Conservation (phyloP, 35 echinoderm and acorn worm species). For the Ptychodera flava region DNA sequence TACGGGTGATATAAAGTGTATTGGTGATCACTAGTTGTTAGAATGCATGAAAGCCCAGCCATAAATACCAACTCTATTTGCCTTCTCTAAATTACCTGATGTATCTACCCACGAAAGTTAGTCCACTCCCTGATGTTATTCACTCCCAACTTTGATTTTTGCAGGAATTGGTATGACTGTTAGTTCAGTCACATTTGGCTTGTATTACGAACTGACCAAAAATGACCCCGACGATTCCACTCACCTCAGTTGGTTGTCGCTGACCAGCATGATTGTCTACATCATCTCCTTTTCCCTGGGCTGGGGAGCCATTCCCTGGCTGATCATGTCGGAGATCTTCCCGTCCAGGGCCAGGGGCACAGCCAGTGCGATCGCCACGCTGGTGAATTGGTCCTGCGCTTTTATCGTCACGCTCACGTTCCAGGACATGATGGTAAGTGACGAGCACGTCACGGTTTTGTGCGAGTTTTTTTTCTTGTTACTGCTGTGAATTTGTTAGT, state of each 20-base stretch:
- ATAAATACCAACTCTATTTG: too few relatives aligned
- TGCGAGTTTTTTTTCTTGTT: too few relatives aligned
- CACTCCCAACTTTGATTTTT: too few relatives aligned
- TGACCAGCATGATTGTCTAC: constrained; percentile 81
- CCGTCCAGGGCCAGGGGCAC: constrained; percentile 71
- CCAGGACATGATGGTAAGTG: constrained; percentile 51
- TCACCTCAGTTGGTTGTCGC: constrained; percentile 49
- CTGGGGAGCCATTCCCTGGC: constrained; percentile 87
- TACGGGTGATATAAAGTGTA: too few relatives aligned
- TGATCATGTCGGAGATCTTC: constrained; percentile 97
- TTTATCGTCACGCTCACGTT: constrained; percentile 87
- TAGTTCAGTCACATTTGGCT: constrained; percentile 73
- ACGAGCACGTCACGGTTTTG: too few relatives aligned
- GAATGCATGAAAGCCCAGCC: neutral
- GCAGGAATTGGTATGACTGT: constrained; percentile 66
- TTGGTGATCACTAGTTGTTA: neutral
- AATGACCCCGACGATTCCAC: neutral
- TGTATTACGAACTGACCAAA: constrained; percentile 58
- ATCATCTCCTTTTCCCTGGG: constrained; percentile 83
- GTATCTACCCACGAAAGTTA: too few relatives aligned
- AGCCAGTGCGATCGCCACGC: constrained; percentile 69
- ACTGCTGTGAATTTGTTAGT: too few relatives aligned
- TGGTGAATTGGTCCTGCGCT: constrained; percentile 75
- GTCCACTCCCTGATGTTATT: too few relatives aligned
- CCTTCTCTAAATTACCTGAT: too few relatives aligned